Evolutionary conservation across 53 echinoderm and acorn worm species (phyloP).

Genomic region (Pentamera pediparva): DNA sequence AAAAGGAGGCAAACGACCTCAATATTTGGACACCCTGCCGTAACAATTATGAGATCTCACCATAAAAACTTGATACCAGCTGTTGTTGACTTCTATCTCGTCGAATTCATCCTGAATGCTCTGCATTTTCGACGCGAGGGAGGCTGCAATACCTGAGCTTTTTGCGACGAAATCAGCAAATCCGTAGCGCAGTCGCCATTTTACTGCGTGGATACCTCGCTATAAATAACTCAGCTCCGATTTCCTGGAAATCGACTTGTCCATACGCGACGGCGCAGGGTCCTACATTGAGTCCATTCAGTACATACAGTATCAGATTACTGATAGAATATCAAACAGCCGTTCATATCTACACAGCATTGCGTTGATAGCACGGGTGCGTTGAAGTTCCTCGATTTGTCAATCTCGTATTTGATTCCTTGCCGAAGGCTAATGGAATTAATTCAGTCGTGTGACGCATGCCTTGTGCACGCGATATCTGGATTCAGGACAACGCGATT

Average conservation of each 20-base stretch:
- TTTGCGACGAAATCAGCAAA: conserved; percentile 11
- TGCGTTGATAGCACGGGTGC: too few species aligned
- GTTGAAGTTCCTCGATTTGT: too few species aligned
- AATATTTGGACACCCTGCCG: too few species aligned
- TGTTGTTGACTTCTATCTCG: conserved; percentile 47
- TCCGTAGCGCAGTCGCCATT: conserved; percentile 14
- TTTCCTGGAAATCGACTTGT: conserved; percentile 33
- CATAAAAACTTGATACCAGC: conserved; percentile 51
- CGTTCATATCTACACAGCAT: too few species aligned
- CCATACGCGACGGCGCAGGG: too few species aligned
- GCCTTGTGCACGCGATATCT: too few species aligned
- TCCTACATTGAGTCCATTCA: not conserved
- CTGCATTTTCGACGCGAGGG: conserved; percentile 17
- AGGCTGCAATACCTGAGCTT: not conserved
- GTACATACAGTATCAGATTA: conserved; percentile 17
- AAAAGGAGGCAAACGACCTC: too few species aligned
- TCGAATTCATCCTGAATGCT: conserved; percentile 62
- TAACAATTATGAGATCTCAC: too few species aligned
- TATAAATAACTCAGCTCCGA: conserved; percentile 32
- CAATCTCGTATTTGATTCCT: too few species aligned
- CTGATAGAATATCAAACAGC: not conserved
- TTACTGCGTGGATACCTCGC: conserved; percentile 33
- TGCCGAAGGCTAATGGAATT: too few species aligned
- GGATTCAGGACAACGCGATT: not conserved
- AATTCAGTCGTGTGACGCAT: not conserved